Base-by-base conservation (phyloP, 2,797 vertebrate genomes). In the Sphenodon punctatus region DNA sequence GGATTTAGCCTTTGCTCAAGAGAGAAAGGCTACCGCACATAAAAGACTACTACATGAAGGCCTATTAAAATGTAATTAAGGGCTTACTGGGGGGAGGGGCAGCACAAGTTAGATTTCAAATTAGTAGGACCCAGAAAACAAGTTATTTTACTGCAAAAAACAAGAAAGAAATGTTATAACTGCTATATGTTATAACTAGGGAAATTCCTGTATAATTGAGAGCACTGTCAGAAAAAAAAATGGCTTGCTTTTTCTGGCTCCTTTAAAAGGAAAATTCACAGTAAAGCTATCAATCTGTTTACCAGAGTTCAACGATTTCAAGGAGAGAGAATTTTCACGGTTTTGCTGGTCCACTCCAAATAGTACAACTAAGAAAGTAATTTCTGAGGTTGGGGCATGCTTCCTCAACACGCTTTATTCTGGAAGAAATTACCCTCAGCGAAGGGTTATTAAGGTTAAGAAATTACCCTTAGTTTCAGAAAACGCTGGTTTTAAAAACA, bases 1-100 rank as follows among this genome's bases (percentile, higher is more conserved):
- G 30, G 17, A 39, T 36, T 65, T 77, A 46, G 36, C 27, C 59
- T 67, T 16, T 2, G 10, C 61, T 73, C 42, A 58, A 19, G 6
- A n/a, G 75, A 32, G 11, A 3, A 0, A 67, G 80, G 4, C 8
- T 17, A 49, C 1, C 22, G 4, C 38, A 25, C 0, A 4, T 15
- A 1, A 4, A 0, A 45, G 59, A 16, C 48, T 55, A 69, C 39
- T 1, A 63, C 10, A 32, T 2, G 1, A 30, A 1, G 2, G 5
- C 23, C n/a, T 48, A 59, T 53, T 23, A 6, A 27, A 65, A 34
- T 16, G 41, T 25, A 55, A 30, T 55, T 32, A 55, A 66, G 15
- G n/a, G n/a, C n/a, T n/a, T n/a, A n/a, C n/a, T n/a, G n/a, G n/a
- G n/a, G n/a, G n/a, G n/a, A n/a, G n/a, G n/a, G n/a, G n/a, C n/a